phyloP scores from a whole-genome alignment of 2,888 invertebrate species.

The Dasysyrphus tricinctus region DNA sequence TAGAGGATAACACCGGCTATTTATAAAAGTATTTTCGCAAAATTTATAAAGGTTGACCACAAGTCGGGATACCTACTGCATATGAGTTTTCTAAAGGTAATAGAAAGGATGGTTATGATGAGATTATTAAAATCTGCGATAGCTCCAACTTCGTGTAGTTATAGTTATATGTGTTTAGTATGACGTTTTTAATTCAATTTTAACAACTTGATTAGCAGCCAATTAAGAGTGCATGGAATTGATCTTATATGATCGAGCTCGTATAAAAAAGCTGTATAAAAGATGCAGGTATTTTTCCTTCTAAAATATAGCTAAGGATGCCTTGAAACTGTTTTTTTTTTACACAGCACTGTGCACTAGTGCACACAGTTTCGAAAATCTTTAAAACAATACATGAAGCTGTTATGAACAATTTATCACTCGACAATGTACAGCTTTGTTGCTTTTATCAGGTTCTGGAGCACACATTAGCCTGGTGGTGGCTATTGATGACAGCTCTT shows the following conservation, averaged over 20 bases:
- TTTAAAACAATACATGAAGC: neutral
- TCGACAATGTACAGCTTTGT: neutral
- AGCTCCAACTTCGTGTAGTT: neutral
- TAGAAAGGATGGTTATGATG: slow-evolving; percentile 28
- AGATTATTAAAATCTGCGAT: slow-evolving; percentile 53
- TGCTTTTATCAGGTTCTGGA: neutral
- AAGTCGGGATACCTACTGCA: slow-evolving; percentile 15
- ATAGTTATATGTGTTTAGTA: neutral
- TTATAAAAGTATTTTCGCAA: slow-evolving; percentile 41
- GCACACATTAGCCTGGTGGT: neutral
- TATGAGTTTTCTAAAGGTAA: neutral
- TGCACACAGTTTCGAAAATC: neutral
- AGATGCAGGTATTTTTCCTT: neutral
- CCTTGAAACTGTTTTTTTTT: too few species aligned
- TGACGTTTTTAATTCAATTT: slow-evolving; percentile 39
- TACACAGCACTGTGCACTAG: neutral
- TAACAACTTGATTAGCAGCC: slow-evolving; percentile 73
- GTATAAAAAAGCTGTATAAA: neutral
- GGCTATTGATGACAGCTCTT: neutral
- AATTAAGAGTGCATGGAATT: slow-evolving; percentile 65
- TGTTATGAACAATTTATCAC: neutral
- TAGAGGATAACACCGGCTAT: neutral
- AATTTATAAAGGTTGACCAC: slow-evolving; percentile 55
- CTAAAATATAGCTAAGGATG: too few species aligned
- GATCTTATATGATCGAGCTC: neutral